phyloP scores from a whole-genome alignment of 2,113 vertebrate genomes.

The Nibea coibor region DNA sequence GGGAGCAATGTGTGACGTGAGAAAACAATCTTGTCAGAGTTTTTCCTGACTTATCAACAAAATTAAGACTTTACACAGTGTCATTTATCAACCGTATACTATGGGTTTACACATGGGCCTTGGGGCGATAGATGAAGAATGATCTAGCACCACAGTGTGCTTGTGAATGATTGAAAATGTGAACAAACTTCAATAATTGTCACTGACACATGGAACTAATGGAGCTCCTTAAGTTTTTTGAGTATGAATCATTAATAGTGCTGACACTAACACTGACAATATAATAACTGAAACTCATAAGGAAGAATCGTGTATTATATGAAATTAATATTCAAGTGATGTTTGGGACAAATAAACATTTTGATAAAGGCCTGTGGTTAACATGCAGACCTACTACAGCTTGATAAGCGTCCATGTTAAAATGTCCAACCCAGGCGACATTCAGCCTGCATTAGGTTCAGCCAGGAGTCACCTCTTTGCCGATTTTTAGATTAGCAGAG shows the following conservation, averaged over 20 bases:
- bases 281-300: slow-evolving; percentile 18
- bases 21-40: slow-evolving; percentile 8
- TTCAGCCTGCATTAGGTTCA: too few species aligned
- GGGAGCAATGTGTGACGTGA: slow-evolving; percentile 19
- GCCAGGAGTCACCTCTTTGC: too few species aligned
- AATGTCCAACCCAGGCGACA: too few species aligned
- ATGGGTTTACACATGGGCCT: not conserved
- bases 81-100: slow-evolving; percentile 41
- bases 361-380: not conserved
- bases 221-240: slow-evolving; percentile 52
- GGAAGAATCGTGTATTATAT: not conserved
- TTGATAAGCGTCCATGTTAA: too few species aligned
- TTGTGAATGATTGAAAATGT: slow-evolving; percentile 43
- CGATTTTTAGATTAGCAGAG: too few species aligned
- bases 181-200: slow-evolving; percentile 68
- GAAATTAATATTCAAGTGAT: not conserved
- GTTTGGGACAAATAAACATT: not conserved
- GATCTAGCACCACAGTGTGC: slow-evolving; percentile 4
- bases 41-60: slow-evolving; percentile 17
- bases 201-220: slow-evolving; percentile 62
- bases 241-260: slow-evolving; percentile 55
- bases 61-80: slow-evolving; percentile 8
- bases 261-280: slow-evolving; percentile 55
- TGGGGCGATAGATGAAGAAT: slow-evolving; percentile 37
- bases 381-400: too few species aligned